A percentile compares a stretch with the other conserved stretches of the same genome.
phyloP scores from a whole-genome alignment of 1,140 invertebrate species.

The Danaus melanippus region DNA sequence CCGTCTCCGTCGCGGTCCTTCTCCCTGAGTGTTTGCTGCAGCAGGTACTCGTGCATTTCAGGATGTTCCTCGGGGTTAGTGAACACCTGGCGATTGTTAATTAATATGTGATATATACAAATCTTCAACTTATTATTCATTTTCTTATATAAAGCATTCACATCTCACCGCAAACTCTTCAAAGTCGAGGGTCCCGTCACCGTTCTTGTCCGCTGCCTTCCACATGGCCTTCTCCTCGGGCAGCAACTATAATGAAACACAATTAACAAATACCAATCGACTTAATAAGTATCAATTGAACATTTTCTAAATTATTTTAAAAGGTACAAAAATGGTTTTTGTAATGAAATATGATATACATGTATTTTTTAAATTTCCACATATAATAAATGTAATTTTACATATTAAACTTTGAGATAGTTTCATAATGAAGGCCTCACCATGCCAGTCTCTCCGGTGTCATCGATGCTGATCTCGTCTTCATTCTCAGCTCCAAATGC shows the following conservation, averaged over 20 bases:
- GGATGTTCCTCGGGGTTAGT: constrained; percentile 95
- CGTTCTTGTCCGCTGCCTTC: constrained; percentile 87
- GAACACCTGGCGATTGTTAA: constrained; percentile 71
- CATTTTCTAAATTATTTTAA: neutral
- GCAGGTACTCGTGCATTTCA: constrained; percentile 87
- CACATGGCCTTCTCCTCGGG: constrained; percentile 91
- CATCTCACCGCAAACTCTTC: constrained; percentile 83
- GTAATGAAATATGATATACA: neutral
- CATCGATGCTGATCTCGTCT: constrained; percentile 48
- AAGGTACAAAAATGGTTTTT: no score
- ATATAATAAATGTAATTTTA: no score
- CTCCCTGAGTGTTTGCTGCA: constrained; percentile 87
- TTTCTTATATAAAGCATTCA: no score
- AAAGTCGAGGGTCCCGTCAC: constrained; percentile 83
- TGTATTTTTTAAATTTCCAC: neutral
- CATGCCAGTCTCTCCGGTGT: constrained; percentile 56
- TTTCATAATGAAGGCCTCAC: constrained; percentile 37
- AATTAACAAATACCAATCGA: neutral
- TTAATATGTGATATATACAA: no score
- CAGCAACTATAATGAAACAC: constrained; percentile 69
- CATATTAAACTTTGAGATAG: no score
- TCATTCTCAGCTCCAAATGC: constrained; percentile 52
- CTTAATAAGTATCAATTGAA: neutral
- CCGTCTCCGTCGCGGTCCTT: constrained; percentile 92
- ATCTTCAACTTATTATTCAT: no score